These are phyloP conservation scores for Cheiracanthium punctorium DNA, from an alignment of 2,888 invertebrate genomes.

Conservation along the genomic window DNA sequence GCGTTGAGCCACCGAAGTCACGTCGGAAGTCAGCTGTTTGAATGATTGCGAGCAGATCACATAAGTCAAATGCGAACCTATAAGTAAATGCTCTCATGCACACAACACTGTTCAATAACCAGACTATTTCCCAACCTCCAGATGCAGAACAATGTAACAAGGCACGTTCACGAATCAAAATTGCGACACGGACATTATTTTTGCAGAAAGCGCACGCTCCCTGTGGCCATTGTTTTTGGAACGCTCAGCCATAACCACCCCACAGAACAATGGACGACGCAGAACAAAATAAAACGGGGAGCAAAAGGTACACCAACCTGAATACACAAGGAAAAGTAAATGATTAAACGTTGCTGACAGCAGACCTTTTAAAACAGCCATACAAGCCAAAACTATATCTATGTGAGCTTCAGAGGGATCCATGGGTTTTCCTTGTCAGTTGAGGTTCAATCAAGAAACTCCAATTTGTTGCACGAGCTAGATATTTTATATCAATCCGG, in stretches of 20 bases:
- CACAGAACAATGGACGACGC: constrained; percentile 16
- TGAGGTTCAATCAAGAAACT: too few species aligned
- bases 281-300: not conserved
- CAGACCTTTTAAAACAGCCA: too few species aligned
- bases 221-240: constrained; percentile 34
- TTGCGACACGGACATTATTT: constrained; percentile 26
- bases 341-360: too few species aligned
- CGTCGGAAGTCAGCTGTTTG: too few species aligned
- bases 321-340: not conserved
- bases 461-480: too few species aligned
- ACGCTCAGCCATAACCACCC: not conserved
- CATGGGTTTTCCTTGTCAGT: too few species aligned
- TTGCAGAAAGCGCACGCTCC: not conserved
- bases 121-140: not conserved
- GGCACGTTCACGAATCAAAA: not conserved
- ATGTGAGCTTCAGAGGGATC: too few species aligned
- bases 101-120: not conserved
- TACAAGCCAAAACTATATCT: too few species aligned
- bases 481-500: too few species aligned
- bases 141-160: constrained; percentile 19
- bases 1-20: too few species aligned
- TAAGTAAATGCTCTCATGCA: not conserved
- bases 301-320: constrained; percentile 27
- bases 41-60: too few species aligned
- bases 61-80: not conserved